Percentiles rank a stretch among this genome's conserved stretches.
phyloP scores from a whole-genome alignment of 2,797 vertebrate species.

The Helarctos malayanus region DNA sequence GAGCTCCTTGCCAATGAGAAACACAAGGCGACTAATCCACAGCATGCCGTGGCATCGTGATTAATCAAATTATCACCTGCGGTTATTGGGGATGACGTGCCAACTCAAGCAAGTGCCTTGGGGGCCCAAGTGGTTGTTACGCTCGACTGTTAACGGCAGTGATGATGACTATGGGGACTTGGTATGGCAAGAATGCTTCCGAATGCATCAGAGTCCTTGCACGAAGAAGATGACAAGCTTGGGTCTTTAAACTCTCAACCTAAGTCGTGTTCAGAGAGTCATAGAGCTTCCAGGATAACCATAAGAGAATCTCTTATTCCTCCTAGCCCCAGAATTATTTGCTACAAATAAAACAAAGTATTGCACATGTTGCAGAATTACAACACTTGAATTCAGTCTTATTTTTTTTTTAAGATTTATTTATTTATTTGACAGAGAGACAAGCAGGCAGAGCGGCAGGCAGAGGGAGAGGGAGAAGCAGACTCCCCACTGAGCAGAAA shows the following conservation, averaged over 20 bases:
- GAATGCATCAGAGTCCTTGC: not conserved
- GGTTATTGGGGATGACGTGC: not conserved
- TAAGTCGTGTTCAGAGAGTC: not conserved
- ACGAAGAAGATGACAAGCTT: constrained; percentile 41
- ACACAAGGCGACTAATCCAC: not conserved
- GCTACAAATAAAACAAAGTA: constrained; percentile 31
- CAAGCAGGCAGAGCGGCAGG: too few relatives aligned
- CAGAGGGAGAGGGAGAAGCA: not conserved
- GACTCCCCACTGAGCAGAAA: not conserved
- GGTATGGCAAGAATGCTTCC: not conserved
- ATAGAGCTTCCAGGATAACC: not conserved
- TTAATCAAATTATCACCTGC: constrained; percentile 56
- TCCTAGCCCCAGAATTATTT: not conserved
- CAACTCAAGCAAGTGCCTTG: constrained; percentile 33
- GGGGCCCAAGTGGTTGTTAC: not conserved
- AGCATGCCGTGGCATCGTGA: not conserved
- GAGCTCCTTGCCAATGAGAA: not conserved
- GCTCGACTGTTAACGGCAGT: not conserved
- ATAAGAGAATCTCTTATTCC: constrained; percentile 26
- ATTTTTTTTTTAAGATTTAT: not conserved
- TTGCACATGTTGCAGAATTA: not conserved
- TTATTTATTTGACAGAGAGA: not conserved
- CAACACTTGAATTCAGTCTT: not conserved
- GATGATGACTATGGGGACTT: not conserved
- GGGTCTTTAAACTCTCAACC: constrained; percentile 43